A percentile compares a stretch with the other conserved stretches of the same genome.
phyloP scores from a whole-genome alignment of 2,113 vertebrate species.

The Erpornis zantholeuca region DNA sequence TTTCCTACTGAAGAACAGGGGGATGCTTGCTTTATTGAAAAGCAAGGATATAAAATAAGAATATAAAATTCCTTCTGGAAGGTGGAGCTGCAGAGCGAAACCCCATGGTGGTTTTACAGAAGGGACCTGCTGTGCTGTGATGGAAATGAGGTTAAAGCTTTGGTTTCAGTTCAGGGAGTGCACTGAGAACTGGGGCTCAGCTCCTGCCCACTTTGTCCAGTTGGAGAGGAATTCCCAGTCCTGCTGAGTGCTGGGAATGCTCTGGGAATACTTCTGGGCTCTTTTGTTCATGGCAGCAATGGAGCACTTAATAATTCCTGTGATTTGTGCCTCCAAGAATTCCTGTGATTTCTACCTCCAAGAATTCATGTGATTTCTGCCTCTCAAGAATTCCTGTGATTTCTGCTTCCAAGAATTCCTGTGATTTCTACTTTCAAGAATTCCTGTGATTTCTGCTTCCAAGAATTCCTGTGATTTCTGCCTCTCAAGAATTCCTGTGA shows the following conservation, averaged over 20 bases:
- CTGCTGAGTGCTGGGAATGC: not conserved
- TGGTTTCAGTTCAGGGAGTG: not conserved
- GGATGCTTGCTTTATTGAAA: not conserved
- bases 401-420: no score
- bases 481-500: no score
- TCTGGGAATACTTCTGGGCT: not conserved
- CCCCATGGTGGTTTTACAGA: not conserved
- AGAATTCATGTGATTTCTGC: no score
- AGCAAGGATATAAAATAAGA: not conserved
- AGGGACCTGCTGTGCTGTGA: not conserved
- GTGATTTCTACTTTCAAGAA: no score
- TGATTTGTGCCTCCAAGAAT: no score
- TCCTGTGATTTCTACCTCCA: no score
- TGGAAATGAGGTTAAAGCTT: not conserved
- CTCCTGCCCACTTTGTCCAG: not conserved
- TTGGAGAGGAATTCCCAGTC: not conserved
- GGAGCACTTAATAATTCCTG: not conserved
- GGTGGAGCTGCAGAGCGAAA: not conserved
- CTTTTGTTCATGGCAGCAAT: not conserved
- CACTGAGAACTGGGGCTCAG: not conserved
- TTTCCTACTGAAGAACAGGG: rapidly evolving
- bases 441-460: no score
- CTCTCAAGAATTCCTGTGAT: no score
- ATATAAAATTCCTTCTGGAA: not conserved
- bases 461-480: no score